A percentile compares a stretch with the other conserved stretches of the same genome.
Conservation (phyloP, 2,113 vertebrate genomes). For the Petrocephalus zakoni region DNA sequence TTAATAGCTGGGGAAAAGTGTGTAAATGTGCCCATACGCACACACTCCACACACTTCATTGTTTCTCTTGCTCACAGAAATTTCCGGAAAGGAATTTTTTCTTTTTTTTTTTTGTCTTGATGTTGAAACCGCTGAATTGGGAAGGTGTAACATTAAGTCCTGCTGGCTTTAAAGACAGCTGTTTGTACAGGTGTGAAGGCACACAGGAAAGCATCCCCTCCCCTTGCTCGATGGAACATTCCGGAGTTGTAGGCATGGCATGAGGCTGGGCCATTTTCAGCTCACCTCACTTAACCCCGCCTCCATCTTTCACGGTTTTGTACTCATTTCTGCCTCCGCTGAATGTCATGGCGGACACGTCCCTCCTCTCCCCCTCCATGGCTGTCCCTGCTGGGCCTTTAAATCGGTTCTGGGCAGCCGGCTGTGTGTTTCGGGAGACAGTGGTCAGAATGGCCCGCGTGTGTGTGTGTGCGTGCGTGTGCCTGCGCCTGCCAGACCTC, state of each 20-base stretch:
- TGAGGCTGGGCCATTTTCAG: not conserved
- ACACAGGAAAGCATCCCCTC: not conserved
- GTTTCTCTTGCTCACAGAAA: constrained; percentile 10
- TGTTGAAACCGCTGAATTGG: not conserved
- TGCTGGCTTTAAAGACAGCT: not conserved
- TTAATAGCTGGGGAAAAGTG: constrained; percentile 12
- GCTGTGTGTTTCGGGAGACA: not conserved
- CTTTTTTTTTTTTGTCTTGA: not conserved
- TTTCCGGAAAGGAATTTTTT: not conserved
- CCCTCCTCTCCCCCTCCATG: not conserved
- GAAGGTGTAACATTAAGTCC: not conserved
- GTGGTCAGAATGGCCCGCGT: not conserved
- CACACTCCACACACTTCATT: not conserved
- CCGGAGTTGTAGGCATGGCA: not conserved
- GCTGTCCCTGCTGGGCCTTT: not conserved
- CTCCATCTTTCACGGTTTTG: not conserved
- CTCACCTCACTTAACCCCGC: not conserved
- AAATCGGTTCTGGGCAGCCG: not conserved
- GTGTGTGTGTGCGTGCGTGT: constrained; percentile 12
- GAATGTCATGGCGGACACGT: not conserved
- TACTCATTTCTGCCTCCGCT: not conserved
- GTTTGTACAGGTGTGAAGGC: not conserved
- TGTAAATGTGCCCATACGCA: constrained; percentile 15
- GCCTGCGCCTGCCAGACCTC: constrained; percentile 46
- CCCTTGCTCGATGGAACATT: not conserved